Evolutionary conservation across 2,113 vertebrate species (phyloP).

Genomic region (Hemibagrus wyckioides): DNA sequence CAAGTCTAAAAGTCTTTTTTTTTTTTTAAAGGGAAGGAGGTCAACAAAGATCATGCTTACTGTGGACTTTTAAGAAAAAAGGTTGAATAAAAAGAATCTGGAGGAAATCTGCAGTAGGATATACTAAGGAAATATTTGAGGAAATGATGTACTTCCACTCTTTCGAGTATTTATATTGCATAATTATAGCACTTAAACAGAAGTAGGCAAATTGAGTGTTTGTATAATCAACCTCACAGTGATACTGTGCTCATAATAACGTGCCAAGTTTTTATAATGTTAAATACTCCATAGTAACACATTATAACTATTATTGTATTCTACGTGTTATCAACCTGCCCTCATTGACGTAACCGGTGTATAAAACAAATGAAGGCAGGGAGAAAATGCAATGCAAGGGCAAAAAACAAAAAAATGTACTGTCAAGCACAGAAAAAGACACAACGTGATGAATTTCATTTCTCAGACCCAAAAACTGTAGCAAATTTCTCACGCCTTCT

Average conservation of each 20-base stretch:
- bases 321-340: conserved; percentile 28
- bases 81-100: background rate
- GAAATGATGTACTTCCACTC: conserved; percentile 20
- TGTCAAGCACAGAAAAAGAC: conserved; percentile 52
- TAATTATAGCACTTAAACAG: conserved; percentile 53
- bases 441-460: conserved; percentile 34
- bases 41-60: background rate
- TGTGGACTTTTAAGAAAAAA: conserved; percentile 24
- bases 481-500: conserved; percentile 54
- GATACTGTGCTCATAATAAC: conserved; percentile 60
- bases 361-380: background rate
- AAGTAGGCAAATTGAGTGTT: conserved; percentile 47
- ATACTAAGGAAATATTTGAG: background rate
- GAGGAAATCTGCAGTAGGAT: background rate
- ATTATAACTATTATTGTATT: conserved; percentile 49
- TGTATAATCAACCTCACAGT: conserved; percentile 56
- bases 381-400: conserved; percentile 36
- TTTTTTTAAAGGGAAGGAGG: conserved; percentile 13
- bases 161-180: conserved; percentile 46
- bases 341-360: conserved; percentile 17
- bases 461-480: conserved; percentile 54
- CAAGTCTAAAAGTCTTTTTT: conserved; percentile 70
- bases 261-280: conserved; percentile 71
- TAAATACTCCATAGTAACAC: conserved; percentile 49
- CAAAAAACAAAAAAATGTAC: conserved; percentile 10